Conservation (phyloP, 2,113 vertebrate species). For the Cavia aperea region DNA sequence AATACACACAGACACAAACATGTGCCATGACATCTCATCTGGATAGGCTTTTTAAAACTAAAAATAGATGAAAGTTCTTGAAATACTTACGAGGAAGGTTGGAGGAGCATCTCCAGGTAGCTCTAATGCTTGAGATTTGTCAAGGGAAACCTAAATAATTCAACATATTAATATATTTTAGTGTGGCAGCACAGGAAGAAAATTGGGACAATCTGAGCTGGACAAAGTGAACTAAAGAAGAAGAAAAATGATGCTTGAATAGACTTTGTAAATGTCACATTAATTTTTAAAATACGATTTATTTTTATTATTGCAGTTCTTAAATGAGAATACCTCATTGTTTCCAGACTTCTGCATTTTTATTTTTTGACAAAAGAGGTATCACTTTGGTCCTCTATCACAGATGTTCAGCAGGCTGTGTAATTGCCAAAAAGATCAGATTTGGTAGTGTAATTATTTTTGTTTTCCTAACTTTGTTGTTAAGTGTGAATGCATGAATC, state of each 20-base stretch:
- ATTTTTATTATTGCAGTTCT: constrained; percentile 22
- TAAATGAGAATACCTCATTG: neutral
- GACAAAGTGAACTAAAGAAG: neutral
- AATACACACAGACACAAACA: neutral
- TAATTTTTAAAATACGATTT: too few species aligned
- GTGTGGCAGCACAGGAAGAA: neutral
- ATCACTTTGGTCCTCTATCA: neutral
- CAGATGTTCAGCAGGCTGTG: constrained; percentile 33
- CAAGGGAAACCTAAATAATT: neutral
- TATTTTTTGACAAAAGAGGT: neutral
- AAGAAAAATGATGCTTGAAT: too few species aligned
- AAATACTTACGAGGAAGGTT: neutral
- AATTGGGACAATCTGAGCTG: neutral
- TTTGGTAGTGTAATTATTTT: constrained; percentile 50
- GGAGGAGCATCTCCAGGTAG: neutral
- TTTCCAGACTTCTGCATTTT: constrained; percentile 3
- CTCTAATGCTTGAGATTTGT: neutral
- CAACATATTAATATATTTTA: neutral
- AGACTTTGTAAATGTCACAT: too few species aligned
- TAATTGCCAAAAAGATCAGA: constrained; percentile 44
- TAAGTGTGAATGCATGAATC: constrained; percentile 13
- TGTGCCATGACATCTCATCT: neutral
- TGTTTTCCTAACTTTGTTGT: neutral
- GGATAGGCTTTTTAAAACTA: neutral
- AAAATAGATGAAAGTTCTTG: neutral